Percentiles rank a stretch among this genome's conserved stretches.
phyloP scores from a whole-genome alignment of 2,113 vertebrate species.

The Terrapene triunguis region DNA sequence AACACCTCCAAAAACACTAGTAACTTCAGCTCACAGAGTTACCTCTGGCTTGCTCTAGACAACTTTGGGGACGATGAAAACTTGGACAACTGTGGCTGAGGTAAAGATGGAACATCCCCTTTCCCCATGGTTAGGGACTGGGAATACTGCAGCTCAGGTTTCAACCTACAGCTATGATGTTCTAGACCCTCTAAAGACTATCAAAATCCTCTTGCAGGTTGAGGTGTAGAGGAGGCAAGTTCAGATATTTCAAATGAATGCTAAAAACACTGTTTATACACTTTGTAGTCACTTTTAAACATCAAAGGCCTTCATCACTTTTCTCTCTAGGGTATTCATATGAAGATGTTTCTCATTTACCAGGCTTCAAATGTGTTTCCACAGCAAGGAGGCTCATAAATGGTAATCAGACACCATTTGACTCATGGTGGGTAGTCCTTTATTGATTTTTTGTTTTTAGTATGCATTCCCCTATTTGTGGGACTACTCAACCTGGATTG shows the following conservation, averaged over 20 bases:
- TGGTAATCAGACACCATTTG: not conserved
- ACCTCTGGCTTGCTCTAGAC: not conserved
- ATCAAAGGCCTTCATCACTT: not conserved
- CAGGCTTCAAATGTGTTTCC: not conserved
- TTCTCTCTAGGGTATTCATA: not conserved
- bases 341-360: not conserved
- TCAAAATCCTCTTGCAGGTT: not conserved
- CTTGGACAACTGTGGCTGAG: not conserved
- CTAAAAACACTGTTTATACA: not conserved
- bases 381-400: not conserved
- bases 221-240: not conserved
- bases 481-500: not conserved
- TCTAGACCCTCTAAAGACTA: not conserved
- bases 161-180: not conserved
- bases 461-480: not conserved
- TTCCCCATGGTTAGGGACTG: not conserved
- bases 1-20: not conserved
- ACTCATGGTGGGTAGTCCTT: not conserved
- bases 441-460: not conserved
- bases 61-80: not conserved
- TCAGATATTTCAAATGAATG: not conserved
- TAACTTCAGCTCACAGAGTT: not conserved
- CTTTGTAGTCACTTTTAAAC: not conserved
- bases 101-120: not conserved
- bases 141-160: not conserved